Percentiles rank a stretch among this genome's conserved stretches.
phyloP scores from a whole-genome alignment of 2,797 vertebrate genomes.

The Channa striata region DNA sequence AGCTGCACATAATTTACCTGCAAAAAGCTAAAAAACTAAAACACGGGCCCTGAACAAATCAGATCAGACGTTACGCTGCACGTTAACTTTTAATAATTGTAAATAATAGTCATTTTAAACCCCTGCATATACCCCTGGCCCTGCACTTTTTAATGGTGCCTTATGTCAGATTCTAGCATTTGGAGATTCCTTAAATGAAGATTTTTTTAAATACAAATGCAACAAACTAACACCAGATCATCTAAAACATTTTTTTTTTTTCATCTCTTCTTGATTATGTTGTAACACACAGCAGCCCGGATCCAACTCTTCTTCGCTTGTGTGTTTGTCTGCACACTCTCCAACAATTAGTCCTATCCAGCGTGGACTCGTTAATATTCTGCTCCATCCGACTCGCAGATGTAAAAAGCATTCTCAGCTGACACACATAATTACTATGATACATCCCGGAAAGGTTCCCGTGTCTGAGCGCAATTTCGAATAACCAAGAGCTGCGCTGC shows the following conservation, averaged over 20 bases:
- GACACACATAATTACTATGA: slow-evolving; percentile 84
- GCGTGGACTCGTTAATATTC: slow-evolving; percentile 76
- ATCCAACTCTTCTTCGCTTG: slow-evolving; percentile 33
- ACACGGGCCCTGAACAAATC: too few species aligned
- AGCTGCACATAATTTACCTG: too few species aligned
- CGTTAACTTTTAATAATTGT: too few species aligned
- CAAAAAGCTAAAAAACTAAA: too few species aligned
- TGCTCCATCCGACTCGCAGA: slow-evolving; percentile 77
- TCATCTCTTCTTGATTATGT: slow-evolving; percentile 25
- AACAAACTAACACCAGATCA: too few species aligned
- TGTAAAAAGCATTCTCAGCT: slow-evolving; percentile 81
- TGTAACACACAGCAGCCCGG: slow-evolving; percentile 29
- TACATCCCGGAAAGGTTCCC: slow-evolving; percentile 93
- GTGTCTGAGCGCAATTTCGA: slow-evolving; percentile 94
- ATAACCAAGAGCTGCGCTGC: slow-evolving; percentile 93
- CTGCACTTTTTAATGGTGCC: too few species aligned
- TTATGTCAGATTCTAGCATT: neutral
- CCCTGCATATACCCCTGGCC: too few species aligned
- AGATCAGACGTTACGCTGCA: too few species aligned
- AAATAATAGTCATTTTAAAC: too few species aligned
- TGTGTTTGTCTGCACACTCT: slow-evolving; percentile 42
- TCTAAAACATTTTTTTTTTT: too few species aligned
- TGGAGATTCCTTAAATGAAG: too few species aligned
- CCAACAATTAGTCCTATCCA: slow-evolving; percentile 64
- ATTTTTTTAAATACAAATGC: neutral